phyloP scores from a whole-genome alignment of 2,113 vertebrate genomes.

The Pseudopodoces humilis region DNA sequence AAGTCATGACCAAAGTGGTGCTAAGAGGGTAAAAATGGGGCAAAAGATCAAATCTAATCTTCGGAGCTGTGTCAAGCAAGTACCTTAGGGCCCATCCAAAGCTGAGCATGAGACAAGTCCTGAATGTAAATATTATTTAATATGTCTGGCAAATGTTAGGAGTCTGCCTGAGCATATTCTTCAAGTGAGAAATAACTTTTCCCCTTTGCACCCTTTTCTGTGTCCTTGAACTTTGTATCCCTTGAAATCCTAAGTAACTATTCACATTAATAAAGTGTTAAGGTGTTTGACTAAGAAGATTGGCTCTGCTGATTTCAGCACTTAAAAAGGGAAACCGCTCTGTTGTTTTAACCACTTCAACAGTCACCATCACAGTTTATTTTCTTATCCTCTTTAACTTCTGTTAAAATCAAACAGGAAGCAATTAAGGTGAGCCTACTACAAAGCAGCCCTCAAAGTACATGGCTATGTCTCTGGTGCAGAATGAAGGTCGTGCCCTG shows the following conservation, averaged over 20 bases:
- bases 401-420: conserved; percentile 57
- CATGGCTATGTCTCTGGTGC: background rate
- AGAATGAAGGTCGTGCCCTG: background rate
- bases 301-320: conserved; percentile 23
- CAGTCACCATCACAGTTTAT: conserved; percentile 13
- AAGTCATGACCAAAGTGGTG: background rate
- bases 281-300: conserved; percentile 26
- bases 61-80: background rate
- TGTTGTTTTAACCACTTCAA: conserved; percentile 41
- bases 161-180: background rate
- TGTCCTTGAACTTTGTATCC: background rate
- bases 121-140: background rate
- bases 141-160: background rate
- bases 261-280: background rate
- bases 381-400: conserved; percentile 42
- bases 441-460: conserved; percentile 31
- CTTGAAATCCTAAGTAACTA: conserved; percentile 4
- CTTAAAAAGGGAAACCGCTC: conserved; percentile 28
- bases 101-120: background rate
- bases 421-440: conserved; percentile 47
- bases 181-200: background rate
- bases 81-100: background rate
- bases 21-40: background rate
- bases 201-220: background rate
- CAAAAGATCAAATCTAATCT: background rate